Evolutionary conservation across 2,888 invertebrate genomes (phyloP).

Genomic region (Operophtera brumata): DNA sequence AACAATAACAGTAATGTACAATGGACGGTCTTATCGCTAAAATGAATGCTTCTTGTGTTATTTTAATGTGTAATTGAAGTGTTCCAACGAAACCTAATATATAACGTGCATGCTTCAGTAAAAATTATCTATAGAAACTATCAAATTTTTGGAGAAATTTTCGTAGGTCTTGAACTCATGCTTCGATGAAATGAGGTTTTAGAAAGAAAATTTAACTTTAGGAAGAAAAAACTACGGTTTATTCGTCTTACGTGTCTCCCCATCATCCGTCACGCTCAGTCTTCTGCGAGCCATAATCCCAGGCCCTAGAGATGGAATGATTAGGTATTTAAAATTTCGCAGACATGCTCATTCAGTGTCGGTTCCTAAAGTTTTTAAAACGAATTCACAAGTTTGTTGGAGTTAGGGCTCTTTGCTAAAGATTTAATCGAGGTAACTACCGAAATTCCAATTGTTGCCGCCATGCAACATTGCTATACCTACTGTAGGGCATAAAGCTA

Average conservation of each 20-base stretch:
- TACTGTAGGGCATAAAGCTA: too few species aligned
- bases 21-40: too few species aligned
- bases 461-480: too few species aligned
- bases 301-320: conserved; percentile 63
- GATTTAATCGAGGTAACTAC: too few species aligned
- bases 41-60: too few species aligned
- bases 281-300: conserved; percentile 80
- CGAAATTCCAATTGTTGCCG: too few species aligned
- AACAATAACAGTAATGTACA: too few species aligned
- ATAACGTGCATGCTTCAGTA: not conserved
- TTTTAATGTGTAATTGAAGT: too few species aligned
- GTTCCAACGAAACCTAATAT: too few species aligned
- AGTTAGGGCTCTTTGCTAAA: too few species aligned
- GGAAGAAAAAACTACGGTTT: conserved; percentile 33
- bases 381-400: not conserved
- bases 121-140: too few species aligned
- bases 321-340: not conserved
- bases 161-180: conserved; percentile 8
- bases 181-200: conserved; percentile 23
- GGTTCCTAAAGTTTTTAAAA: not conserved
- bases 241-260: conserved; percentile 85
- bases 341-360: too few species aligned
- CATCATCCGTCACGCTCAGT: conserved; percentile 86
- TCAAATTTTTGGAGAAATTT: not conserved
- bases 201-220: conserved; percentile 27